Conservation (phyloP, 53 echinoderm and acorn worm species). For the Henricia sp. region DNA sequence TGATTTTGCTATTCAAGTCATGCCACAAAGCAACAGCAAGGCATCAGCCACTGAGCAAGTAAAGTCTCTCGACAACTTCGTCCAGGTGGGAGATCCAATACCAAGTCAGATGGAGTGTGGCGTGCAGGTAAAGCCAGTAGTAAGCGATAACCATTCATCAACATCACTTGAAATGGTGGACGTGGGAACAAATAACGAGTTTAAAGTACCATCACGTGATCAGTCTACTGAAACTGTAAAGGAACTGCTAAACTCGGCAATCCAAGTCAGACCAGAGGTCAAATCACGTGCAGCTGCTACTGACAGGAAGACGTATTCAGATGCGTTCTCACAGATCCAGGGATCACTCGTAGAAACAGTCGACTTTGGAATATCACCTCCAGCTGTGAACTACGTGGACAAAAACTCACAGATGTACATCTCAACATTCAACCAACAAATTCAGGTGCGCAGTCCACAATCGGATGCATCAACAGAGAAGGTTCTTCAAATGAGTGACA, state of each 20-base stretch:
- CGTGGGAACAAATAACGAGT: conserved; percentile 13
- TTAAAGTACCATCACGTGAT: background rate
- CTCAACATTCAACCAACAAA: conserved; percentile 1
- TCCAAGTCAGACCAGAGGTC: conserved; percentile 55
- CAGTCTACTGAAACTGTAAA: conserved; percentile 40
- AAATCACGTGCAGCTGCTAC: conserved; percentile 29
- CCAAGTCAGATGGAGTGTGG: conserved; percentile 7
- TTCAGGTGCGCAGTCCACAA: background rate
- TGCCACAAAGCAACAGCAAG: conserved; percentile 21
- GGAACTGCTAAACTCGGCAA: conserved; percentile 38
- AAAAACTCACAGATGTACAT: conserved; percentile 7
- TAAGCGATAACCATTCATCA: conserved; percentile 19
- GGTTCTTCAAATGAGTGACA: background rate
- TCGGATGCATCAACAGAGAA: conserved; percentile 26
- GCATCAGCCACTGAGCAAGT: conserved; percentile 18
- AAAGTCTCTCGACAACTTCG: conserved; percentile 26
- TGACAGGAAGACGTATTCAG: conserved; percentile 16
- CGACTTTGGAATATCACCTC: background rate
- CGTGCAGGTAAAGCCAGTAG: conserved; percentile 41
- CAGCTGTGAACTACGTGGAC: background rate
- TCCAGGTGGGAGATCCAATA: conserved; percentile 17
- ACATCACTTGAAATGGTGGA: conserved; percentile 10
- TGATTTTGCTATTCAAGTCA: conserved; percentile 27
- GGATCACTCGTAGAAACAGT: background rate
- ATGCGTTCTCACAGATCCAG: conserved; percentile 26